Base-by-base conservation (phyloP, 2,113 vertebrate genomes). In the Bubo bubo region DNA sequence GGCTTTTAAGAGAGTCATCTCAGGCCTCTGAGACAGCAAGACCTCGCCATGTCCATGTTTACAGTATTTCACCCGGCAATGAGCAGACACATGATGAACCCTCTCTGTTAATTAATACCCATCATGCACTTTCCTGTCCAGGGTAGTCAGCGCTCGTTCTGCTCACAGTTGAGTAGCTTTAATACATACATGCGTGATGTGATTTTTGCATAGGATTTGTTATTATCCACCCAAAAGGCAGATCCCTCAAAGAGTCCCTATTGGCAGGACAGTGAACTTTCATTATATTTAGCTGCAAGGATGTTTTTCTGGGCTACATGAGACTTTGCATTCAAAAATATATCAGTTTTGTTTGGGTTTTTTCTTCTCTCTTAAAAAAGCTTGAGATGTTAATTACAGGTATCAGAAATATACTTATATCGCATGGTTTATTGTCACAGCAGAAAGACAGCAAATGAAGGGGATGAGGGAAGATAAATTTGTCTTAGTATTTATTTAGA, bases 291-390 rank as follows among this genome's bases (percentile, higher is more conserved):
- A 80, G 26, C 50, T 74, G 30, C n/a, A 81, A 92, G 23, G 26
- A 45, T 35, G 1, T 77, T 93, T 74, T 76, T 32, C 55, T 86
- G 56, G 47, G 30, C 15, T 88, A 32, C 27, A 3, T 39, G 19
- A 81, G 28, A 63, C 32, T 67, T 72, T 79, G 12, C 4, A 13
- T 17, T 32, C 10, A 90, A 70, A 93, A 77, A 39, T 27, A 7
- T 18, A 17, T 47, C 3, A 4, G 1, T 12, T 58, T 81, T 34
- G 12, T 23, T 59, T 50, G 14, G 1, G 20, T 17, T 1, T 9
- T 35, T 27, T 43, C n/a, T 34, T 41, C 3, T 47, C 47, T 63
- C 21, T 72, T 56, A 37, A 77, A 67, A n/a, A 62, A 88, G 15
- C n/a, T 52, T 56, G 17, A 34, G 18, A 47, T 55, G 15, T 24